phyloP scores from a whole-genome alignment of 1,140 invertebrate genomes.

The Ruditapes philippinarum region DNA sequence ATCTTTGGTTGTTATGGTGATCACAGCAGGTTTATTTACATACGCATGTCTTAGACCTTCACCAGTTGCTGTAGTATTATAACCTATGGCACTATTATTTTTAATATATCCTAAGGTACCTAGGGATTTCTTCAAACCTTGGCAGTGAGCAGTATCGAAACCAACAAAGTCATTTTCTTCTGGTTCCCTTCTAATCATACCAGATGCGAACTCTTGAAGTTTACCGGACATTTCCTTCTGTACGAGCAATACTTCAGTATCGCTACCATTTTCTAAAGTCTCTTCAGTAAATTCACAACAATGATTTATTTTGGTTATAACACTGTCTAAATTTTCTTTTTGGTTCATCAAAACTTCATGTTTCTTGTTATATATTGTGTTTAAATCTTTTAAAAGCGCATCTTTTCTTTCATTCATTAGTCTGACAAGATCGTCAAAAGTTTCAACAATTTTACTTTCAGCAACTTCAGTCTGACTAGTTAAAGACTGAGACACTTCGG shows the following conservation, averaged over 20 bases:
- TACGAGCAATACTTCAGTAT: conserved; percentile 88
- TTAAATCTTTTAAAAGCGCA: conserved; percentile 86
- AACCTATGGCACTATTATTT: conserved; percentile 86
- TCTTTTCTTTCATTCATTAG: conserved; percentile 86
- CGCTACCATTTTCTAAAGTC: conserved; percentile 87
- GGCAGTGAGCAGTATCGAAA: conserved; percentile 84
- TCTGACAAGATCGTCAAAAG: conserved; percentile 85
- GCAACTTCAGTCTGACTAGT: conserved; percentile 82
- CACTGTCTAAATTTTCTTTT: conserved; percentile 85
- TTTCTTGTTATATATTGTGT: conserved; percentile 86
- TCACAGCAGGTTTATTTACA: conserved; percentile 76
- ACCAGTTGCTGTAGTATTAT: conserved; percentile 87
- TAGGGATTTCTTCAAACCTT: conserved; percentile 83
- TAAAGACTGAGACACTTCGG: conserved; percentile 83
- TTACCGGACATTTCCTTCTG: conserved; percentile 88
- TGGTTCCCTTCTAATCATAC: conserved; percentile 85
- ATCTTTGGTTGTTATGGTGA: conserved; percentile 87
- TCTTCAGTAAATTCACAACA: conserved; percentile 88
- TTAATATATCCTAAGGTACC: conserved; percentile 84
- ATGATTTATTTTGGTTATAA: conserved; percentile 86
- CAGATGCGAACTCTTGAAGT: conserved; percentile 86
- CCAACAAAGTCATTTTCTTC: conserved; percentile 87
- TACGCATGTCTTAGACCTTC: conserved; percentile 84
- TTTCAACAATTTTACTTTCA: conserved; percentile 84
- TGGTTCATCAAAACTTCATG: conserved; percentile 86